Evolutionary conservation across 2,113 vertebrate species (phyloP).

Genomic region (Recurvirostra avosetta): DNA sequence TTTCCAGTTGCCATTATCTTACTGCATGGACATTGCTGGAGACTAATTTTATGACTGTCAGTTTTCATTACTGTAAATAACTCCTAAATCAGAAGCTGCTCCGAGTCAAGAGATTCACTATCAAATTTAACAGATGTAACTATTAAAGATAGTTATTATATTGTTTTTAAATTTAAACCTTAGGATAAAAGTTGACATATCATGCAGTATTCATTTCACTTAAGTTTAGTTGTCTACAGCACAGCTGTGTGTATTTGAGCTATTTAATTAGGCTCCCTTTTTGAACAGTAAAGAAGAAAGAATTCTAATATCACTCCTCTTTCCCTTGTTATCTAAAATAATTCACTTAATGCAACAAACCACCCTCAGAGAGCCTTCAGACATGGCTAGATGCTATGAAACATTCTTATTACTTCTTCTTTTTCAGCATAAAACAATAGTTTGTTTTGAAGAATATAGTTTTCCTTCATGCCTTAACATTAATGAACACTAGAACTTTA

Average conservation of each 20-base stretch:
- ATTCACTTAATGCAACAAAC: not conserved
- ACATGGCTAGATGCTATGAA: not conserved
- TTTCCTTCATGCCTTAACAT: not conserved
- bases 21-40: not conserved
- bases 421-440: not conserved
- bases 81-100: not conserved
- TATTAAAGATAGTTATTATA: not conserved
- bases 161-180: not conserved
- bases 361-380: not conserved
- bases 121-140: not conserved
- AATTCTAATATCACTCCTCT: not conserved
- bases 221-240: not conserved
- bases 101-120: not conserved
- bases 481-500: not conserved
- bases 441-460: not conserved
- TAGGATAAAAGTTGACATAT: not conserved
- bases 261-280: not conserved
- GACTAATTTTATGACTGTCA: not conserved
- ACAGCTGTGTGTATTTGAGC: not conserved
- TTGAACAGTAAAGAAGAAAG: not conserved
- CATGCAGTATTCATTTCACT: not conserved
- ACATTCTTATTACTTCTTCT: not conserved
- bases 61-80: not conserved
- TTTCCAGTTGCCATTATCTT: not conserved
- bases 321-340: not conserved